These are phyloP conservation scores for Takifugu flavidus DNA, from an alignment of 2,113 vertebrate species.

Conservation along the genomic window DNA sequence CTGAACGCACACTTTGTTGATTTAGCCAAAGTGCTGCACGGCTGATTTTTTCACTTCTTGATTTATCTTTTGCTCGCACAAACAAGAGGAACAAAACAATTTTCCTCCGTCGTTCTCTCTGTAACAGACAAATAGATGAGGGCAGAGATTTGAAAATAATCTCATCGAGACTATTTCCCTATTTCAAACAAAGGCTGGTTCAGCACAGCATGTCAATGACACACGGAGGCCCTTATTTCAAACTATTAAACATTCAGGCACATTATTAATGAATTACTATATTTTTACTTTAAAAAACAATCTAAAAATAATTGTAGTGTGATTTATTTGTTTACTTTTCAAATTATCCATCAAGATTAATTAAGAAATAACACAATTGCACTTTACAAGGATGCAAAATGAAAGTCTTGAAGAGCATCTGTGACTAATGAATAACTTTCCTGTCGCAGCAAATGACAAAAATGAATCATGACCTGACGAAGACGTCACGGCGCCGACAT, in stretches of 20 bases:
- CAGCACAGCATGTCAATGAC: neutral
- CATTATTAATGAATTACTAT: too few species aligned
- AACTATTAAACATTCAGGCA: too few species aligned
- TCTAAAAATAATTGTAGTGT: too few species aligned
- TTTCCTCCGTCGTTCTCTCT: slow-evolving; percentile 5
- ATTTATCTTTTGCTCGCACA: slow-evolving; percentile 17
- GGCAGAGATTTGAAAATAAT: slow-evolving; percentile 21
- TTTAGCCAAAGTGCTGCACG: slow-evolving; percentile 20
- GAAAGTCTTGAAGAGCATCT: too few species aligned
- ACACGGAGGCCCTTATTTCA: too few species aligned
- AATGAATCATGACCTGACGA: too few species aligned
- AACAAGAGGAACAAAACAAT: slow-evolving; percentile 6
- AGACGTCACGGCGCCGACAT: too few species aligned
- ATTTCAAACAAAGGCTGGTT: neutral
- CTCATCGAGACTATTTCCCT: neutral
- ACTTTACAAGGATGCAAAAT: too few species aligned
- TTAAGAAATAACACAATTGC: too few species aligned
- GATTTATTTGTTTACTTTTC: neutral
- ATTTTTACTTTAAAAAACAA: too few species aligned
- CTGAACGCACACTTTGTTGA: slow-evolving; percentile 29
- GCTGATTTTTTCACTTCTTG: slow-evolving; percentile 17
- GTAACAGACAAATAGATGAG: slow-evolving; percentile 26
- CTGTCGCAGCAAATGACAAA: too few species aligned
- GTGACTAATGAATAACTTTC: too few species aligned
- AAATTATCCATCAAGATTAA: neutral